phyloP scores from a whole-genome alignment of 1,140 invertebrate species.

The Psix sp. region DNA sequence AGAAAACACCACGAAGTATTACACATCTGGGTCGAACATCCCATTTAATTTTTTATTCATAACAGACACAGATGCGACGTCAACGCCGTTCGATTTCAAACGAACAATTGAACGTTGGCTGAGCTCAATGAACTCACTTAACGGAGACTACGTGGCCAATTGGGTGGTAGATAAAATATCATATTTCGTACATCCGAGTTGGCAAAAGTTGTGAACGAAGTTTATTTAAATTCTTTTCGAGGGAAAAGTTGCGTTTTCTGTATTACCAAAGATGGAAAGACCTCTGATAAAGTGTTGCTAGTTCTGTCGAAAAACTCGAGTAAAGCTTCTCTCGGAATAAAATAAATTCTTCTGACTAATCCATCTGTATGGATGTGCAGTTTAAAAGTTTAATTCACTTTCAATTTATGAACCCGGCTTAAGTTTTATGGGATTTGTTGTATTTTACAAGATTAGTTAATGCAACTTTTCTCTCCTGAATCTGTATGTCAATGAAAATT shows the following conservation, averaged over 20 bases:
- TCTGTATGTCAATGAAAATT: no score
- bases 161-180: no score
- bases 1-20: conserved; percentile 81
- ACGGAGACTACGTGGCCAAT: conserved; percentile 76
- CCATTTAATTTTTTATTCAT: conserved; percentile 85
- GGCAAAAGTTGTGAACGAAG: no score
- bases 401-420: background rate
- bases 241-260: no score
- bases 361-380: background rate
- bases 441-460: conserved; percentile 11
- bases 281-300: no score
- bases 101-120: conserved; percentile 78
- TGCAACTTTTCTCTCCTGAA: conserved; percentile 4
- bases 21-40: conserved; percentile 79
- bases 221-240: no score
- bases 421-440: background rate
- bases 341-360: no score
- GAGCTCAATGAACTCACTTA: conserved; percentile 70
- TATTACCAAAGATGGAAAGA: no score
- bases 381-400: background rate
- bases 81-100: conserved; percentile 75
- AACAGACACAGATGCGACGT: conserved; percentile 70
- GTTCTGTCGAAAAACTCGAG: no score
- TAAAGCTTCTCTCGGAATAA: no score
- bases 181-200: no score